Percentiles rank a stretch among this genome's conserved stretches.
These are phyloP conservation scores for Aspidiotus rigidus DNA, from an alignment of 2,888 invertebrate genomes.

Conservation along the genomic window DNA sequence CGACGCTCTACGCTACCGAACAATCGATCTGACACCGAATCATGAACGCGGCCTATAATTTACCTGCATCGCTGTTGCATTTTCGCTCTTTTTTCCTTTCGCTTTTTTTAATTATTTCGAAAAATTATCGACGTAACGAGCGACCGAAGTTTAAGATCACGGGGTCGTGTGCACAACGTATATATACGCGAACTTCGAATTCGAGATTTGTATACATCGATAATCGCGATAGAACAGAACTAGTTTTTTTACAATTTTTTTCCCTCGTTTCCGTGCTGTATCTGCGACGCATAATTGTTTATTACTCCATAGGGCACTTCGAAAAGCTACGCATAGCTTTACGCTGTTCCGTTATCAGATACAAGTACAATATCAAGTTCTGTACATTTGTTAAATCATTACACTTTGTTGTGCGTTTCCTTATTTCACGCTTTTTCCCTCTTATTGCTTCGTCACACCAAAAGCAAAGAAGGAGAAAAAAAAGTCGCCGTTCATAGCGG, in stretches of 20 bases:
- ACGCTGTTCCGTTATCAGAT: neutral
- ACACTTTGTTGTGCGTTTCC: neutral
- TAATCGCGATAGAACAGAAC: neutral
- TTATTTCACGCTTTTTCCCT: neutral
- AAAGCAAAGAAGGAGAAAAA: no score
- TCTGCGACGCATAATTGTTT: neutral
- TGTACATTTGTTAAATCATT: slow-evolving; percentile 4
- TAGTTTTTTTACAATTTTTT: neutral
- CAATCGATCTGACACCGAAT: slow-evolving; percentile 1
- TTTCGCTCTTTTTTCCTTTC: no score
- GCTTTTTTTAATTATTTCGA: no score
- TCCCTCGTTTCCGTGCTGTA: neutral
- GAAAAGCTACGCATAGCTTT: neutral
- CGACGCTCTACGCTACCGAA: slow-evolving; percentile 6
- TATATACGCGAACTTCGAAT: no score
- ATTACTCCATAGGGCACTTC: neutral
- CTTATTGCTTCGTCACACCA: neutral
- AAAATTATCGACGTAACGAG: no score
- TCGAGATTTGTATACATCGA: neutral
- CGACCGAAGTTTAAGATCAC: no score
- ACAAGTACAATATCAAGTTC: slow-evolving; percentile 2
- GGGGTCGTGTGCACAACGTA: no score
- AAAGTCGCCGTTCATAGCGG: no score
- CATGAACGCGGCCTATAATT: slow-evolving; percentile 7
- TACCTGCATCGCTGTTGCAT: slow-evolving; percentile 6